Conservation (phyloP, 2,888 invertebrate species). For the Limulus polyphemus region DNA sequence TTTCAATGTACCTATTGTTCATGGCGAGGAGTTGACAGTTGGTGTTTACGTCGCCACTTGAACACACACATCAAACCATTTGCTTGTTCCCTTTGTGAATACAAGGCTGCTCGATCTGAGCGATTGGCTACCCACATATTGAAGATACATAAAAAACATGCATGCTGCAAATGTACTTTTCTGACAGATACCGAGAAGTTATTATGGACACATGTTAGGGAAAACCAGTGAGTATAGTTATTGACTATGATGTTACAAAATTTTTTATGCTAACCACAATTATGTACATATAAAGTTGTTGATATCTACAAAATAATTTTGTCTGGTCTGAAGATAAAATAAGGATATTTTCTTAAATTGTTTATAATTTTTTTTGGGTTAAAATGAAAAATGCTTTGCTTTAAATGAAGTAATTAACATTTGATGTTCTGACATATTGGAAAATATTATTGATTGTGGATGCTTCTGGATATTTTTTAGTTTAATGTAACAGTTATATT, state of each 20-base stretch:
- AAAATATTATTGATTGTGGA: too few relatives aligned
- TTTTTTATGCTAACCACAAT: too few relatives aligned
- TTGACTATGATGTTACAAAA: neutral
- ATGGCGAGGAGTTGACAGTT: slow-evolving; percentile 86
- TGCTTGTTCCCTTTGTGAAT: slow-evolving; percentile 78
- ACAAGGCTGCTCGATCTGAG: slow-evolving; percentile 83
- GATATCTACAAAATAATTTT: too few relatives aligned
- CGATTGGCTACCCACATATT: slow-evolving; percentile 75
- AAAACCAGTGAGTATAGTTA: slow-evolving; percentile 38
- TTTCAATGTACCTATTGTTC: slow-evolving; percentile 80
- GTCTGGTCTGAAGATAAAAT: too few relatives aligned
- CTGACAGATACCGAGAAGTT: slow-evolving; percentile 70
- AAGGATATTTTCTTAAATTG: too few relatives aligned
- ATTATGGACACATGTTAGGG: slow-evolving; percentile 55
- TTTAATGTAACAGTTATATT: too few relatives aligned
- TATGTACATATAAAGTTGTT: too few relatives aligned
- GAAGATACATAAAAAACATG: slow-evolving; percentile 81
- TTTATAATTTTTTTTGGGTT: too few relatives aligned
- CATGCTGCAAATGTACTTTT: slow-evolving; percentile 76
- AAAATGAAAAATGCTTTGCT: too few relatives aligned
- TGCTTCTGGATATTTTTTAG: too few relatives aligned
- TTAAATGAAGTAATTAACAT: too few relatives aligned
- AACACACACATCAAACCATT: slow-evolving; percentile 88
- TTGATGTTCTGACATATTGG: too few relatives aligned
- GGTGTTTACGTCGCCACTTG: slow-evolving; percentile 81